These are phyloP conservation scores for Athrips mouffetella DNA, from an alignment of 2,888 invertebrate species.

Conservation along the genomic window DNA sequence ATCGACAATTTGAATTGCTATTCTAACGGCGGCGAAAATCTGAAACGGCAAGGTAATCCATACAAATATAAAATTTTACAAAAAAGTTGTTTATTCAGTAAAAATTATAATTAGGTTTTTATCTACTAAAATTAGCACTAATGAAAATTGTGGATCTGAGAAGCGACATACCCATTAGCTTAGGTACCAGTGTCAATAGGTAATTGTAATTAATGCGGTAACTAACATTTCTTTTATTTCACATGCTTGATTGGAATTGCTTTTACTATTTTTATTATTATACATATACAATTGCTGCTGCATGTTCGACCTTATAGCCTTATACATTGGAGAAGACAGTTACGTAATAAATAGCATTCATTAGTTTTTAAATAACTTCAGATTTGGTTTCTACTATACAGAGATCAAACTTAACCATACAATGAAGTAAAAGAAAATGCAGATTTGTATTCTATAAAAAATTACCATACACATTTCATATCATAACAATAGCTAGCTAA, in stretches of 20 bases:
- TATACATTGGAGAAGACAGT: conserved; percentile 34
- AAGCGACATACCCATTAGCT: conserved; percentile 32
- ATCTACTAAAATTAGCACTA: conserved; percentile 62
- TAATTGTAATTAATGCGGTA: conserved; percentile 43
- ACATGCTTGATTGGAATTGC: conserved; percentile 33
- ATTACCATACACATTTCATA: conserved; percentile 73
- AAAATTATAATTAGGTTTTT: conserved; percentile 57
- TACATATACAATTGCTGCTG: conserved; percentile 28
- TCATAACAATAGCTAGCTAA: conserved; percentile 74
- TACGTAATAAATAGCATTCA: conserved; percentile 55
- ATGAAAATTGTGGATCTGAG: conserved; percentile 42
- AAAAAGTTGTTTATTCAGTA: conserved; percentile 59
- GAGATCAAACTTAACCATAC: conserved; percentile 61
- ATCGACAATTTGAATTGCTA: no score
- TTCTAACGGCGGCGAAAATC: no score
- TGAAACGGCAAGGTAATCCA: conserved; percentile 50
- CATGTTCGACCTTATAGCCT: conserved; percentile 29
- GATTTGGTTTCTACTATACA: conserved; percentile 67
- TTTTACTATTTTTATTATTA: conserved; percentile 41
- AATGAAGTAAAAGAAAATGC: conserved; percentile 57
- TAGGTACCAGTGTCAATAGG: conserved; percentile 35
- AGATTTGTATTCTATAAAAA: conserved; percentile 72
- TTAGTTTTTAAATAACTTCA: conserved; percentile 48
- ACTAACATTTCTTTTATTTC: conserved; percentile 58
- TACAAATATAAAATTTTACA: conserved; percentile 52